These are phyloP conservation scores for Cetoscarus ocellatus DNA, from an alignment of 2,797 vertebrate genomes.

Conservation along the genomic window DNA sequence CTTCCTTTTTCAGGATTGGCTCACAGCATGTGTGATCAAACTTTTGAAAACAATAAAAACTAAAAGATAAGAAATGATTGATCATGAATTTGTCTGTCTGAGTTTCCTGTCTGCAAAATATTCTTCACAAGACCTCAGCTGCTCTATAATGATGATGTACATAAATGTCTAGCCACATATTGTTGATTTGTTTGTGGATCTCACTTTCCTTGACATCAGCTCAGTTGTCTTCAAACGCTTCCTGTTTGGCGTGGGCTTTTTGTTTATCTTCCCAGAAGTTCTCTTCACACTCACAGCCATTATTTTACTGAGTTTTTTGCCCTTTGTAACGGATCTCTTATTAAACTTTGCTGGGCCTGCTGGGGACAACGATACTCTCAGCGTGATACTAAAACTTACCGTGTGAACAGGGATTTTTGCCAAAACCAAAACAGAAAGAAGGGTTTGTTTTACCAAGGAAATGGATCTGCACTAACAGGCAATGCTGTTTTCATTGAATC, in stretches of 20 bases:
- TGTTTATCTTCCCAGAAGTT: conserved; percentile 33
- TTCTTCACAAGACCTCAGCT: conserved; percentile 36
- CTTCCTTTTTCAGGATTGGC: conserved; percentile 21
- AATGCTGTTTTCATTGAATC: neutral
- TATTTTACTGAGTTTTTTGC: conserved; percentile 14
- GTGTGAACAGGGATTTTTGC: too few relatives aligned
- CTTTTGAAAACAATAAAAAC: neutral
- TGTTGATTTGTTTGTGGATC: conserved; percentile 39
- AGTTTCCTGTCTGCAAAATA: conserved; percentile 29
- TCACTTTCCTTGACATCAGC: conserved; percentile 25
- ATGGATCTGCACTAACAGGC: neutral
- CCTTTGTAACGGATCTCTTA: conserved; percentile 21
- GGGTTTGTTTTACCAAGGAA: neutral
- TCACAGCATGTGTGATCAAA: conserved; percentile 33
- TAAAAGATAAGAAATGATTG: too few relatives aligned
- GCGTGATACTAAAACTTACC: neutral
- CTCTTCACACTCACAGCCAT: conserved; percentile 3
- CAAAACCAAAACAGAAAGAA: neutral
- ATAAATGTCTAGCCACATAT: conserved; percentile 24
- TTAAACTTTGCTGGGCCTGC: conserved; percentile 6
- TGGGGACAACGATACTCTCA: neutral
- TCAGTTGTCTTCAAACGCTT: conserved; percentile 30
- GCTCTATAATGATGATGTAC: conserved; percentile 17
- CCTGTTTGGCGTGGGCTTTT: conserved; percentile 20
- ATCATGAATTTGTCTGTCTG: conserved; percentile 9